A percentile compares a stretch with the other conserved stretches of the same genome.
These are phyloP conservation scores for Numida meleagris DNA, from an alignment of 2,113 vertebrate species.

Conservation along the genomic window DNA sequence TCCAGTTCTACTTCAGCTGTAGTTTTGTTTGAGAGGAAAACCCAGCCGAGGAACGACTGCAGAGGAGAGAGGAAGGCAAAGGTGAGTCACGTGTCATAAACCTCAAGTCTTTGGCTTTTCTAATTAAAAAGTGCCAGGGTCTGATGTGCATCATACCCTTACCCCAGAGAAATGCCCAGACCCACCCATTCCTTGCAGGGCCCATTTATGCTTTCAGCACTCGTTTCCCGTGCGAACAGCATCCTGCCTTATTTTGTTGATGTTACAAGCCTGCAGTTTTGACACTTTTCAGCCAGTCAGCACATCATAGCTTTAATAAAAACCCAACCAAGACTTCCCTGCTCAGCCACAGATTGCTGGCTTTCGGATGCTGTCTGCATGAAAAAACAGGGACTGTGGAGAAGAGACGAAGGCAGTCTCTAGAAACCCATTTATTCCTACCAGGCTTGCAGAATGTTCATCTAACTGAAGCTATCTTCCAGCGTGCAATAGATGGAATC, in stretches of 20 bases:
- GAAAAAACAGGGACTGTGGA: not conserved
- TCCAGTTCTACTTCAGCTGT: not conserved
- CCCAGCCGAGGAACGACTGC: not conserved
- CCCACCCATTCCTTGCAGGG: not conserved
- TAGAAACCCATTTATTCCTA: constrained; percentile 39
- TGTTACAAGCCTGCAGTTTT: constrained; percentile 53
- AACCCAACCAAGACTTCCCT: constrained; percentile 34
- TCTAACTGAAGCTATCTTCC: not conserved
- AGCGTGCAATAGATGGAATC: not conserved
- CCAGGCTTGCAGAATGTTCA: not conserved
- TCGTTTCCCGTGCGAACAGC: not conserved
- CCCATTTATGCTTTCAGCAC: not conserved
- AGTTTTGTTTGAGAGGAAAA: not conserved
- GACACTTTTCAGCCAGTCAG: constrained; percentile 63
- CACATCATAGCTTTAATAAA: constrained; percentile 61
- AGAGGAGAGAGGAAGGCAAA: not conserved
- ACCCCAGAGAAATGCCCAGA: not conserved
- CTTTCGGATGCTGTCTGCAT: not conserved
- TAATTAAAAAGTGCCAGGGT: not conserved
- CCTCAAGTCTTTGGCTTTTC: not conserved
- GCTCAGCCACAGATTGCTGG: not conserved
- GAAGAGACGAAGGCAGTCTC: constrained; percentile 17
- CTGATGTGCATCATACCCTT: not conserved
- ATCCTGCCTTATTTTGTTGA: constrained; percentile 26
- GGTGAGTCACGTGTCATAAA: not conserved